phyloP scores from a whole-genome alignment of 2,797 vertebrate species.

The Lateolabrax maculatus region DNA sequence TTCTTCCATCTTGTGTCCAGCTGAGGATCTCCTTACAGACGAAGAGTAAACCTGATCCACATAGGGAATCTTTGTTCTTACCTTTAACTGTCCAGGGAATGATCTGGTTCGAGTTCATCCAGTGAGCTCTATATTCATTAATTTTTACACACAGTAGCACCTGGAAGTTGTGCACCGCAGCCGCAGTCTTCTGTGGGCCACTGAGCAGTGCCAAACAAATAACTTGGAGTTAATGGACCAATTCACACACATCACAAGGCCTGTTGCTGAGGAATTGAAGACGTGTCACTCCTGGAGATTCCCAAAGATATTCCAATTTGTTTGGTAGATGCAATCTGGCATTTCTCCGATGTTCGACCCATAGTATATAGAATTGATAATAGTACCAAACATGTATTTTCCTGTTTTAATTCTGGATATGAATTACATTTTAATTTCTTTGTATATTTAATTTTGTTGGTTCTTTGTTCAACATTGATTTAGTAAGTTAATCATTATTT shows the following conservation, averaged over 20 bases:
- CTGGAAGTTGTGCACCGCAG: no score
- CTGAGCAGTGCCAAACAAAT: conserved; percentile 2
- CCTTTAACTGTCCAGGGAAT: neutral
- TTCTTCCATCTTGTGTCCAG: no score
- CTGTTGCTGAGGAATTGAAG: neutral
- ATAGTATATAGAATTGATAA: neutral
- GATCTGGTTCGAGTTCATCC: neutral
- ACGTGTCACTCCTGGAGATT: neutral
- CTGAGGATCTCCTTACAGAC: neutral
- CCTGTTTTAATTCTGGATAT: neutral
- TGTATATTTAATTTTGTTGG: neutral
- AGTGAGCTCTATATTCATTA: no score
- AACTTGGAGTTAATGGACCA: neutral
- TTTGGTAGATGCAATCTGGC: neutral
- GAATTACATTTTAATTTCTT: neutral
- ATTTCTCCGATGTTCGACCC: neutral
- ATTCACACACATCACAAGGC: neutral
- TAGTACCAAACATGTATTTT: neutral
- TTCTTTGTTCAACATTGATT: neutral
- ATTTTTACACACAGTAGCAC: no score
- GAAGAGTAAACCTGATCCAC: neutral
- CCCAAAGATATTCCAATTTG: neutral
- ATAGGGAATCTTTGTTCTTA: neutral
- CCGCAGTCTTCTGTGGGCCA: neutral
- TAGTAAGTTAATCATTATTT: neutral